Evolutionary conservation across 2,113 vertebrate species (phyloP).

Genomic region (Tiliqua scincoides): DNA sequence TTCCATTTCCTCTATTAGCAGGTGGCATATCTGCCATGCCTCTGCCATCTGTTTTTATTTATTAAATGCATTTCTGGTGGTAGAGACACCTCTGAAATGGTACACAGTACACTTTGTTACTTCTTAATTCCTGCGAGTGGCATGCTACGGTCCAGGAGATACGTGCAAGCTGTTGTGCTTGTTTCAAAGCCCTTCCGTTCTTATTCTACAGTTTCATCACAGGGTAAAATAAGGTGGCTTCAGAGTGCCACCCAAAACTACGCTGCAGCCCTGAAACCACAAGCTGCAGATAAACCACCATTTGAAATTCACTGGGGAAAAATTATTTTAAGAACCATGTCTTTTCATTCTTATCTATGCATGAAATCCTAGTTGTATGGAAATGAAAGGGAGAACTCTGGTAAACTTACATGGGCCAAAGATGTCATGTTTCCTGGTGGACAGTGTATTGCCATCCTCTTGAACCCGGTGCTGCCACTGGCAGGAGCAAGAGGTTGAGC

Average conservation of each 20-base stretch:
- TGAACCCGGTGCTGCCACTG: not conserved
- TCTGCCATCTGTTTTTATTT: not conserved
- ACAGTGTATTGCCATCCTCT: not conserved
- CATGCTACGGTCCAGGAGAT: not conserved
- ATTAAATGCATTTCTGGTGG: not conserved
- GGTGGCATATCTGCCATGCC: not conserved
- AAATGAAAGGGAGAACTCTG: not conserved
- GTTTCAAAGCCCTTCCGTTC: not conserved
- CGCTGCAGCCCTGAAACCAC: not conserved
- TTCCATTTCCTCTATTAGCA: not conserved
- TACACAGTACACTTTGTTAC: too few species aligned
- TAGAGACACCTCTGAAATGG: not conserved
- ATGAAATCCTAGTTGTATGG: not conserved
- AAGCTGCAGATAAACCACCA: not conserved
- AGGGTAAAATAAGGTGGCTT: not conserved
- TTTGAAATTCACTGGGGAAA: not conserved
- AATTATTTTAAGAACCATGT: not conserved
- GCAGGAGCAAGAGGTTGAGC: not conserved
- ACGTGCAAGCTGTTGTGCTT: not conserved
- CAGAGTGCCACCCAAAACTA: not conserved
- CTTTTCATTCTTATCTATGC: not conserved
- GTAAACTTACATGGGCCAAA: not conserved
- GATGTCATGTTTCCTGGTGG: not conserved
- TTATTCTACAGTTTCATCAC: not conserved
- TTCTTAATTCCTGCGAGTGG: not conserved